Evolutionary conservation across 2,888 invertebrate species (phyloP).

Genomic region (Emmelina monodactyla): DNA sequence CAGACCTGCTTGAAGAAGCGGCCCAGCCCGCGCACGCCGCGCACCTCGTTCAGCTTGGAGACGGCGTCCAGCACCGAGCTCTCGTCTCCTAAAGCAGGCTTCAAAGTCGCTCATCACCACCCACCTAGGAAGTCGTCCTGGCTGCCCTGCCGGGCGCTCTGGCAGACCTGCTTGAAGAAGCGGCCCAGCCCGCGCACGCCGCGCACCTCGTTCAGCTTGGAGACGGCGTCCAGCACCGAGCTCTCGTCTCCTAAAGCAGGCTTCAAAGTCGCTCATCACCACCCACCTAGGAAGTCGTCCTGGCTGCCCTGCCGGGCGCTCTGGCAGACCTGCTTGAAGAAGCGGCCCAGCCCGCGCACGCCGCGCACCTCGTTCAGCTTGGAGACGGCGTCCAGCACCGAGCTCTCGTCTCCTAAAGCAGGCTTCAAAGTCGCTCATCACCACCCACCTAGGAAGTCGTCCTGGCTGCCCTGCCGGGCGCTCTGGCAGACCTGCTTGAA

Average conservation of each 20-base stretch:
- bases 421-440: no score
- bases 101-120: no score
- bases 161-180: constrained; percentile 98
- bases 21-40: constrained; percentile 91
- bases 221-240: constrained; percentile 94
- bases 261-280: no score
- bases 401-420: constrained; percentile 97
- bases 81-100: no score
- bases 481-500: constrained; percentile 99
- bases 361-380: constrained; percentile 95
- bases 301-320: constrained; percentile 93
- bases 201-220: constrained; percentile 92
- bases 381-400: constrained; percentile 94
- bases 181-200: constrained; percentile 92
- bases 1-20: constrained; percentile 98
- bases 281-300: constrained; percentile 86
- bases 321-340: constrained; percentile 98
- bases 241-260: no score
- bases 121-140: constrained; percentile 91
- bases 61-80: constrained; percentile 96
- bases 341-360: constrained; percentile 90
- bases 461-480: constrained; percentile 90
- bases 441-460: constrained; percentile 86
- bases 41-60: constrained; percentile 92
- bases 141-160: constrained; percentile 91